Base-by-base conservation (phyloP, 2,888 invertebrate species). In the Pachydiplax longipennis region DNA sequence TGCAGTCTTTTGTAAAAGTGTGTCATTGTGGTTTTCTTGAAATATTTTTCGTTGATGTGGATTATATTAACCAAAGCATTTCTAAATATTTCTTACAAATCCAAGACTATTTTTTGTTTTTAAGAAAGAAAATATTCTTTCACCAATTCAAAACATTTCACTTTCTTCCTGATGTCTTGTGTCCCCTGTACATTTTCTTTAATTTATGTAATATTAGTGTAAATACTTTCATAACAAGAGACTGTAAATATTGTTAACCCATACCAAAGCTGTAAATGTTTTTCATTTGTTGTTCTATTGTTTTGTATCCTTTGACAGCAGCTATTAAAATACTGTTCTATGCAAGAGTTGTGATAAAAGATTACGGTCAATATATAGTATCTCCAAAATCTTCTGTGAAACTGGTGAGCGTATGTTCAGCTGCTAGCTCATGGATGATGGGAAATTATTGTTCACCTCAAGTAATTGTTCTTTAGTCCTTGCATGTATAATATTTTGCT, bases 231-330 rank as follows among this genome's bases (percentile, higher is more conserved):
- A 40, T 61, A 87, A 61, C 37, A 37, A 37, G 40, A 61, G n/a
- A 37, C 12, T 87, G 87, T 87, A 87, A 87, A 87, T 87, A 87
- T 87, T 65, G 87, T 87, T 87, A 37, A 83, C 31, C 53, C 25
- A 87, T 87, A 61, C 87, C 87, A 87, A 87, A 87, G 87, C 87
- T 87, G 65, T 87, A 87, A 65, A 87, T 87, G 87, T 87, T 65
- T 87, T 87, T 87, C 31, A 65, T 87, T 87, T 65, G 87, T 87
- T 87, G 40, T 58, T 87, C 35, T 82, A 61, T 37, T 87, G 61
- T 61, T 61, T n/a, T 65, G 37, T 61, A 31, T 48, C 31, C 83
- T 58, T 58, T 22, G 35, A 58, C 13, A 35, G 37, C 61, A 22
- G 58, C 58, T 65, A 83, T 83, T 58, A 53, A 61, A 58, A 35